Base-by-base conservation (phyloP, 2,113 vertebrate species). In the Pseudopodoces humilis region DNA sequence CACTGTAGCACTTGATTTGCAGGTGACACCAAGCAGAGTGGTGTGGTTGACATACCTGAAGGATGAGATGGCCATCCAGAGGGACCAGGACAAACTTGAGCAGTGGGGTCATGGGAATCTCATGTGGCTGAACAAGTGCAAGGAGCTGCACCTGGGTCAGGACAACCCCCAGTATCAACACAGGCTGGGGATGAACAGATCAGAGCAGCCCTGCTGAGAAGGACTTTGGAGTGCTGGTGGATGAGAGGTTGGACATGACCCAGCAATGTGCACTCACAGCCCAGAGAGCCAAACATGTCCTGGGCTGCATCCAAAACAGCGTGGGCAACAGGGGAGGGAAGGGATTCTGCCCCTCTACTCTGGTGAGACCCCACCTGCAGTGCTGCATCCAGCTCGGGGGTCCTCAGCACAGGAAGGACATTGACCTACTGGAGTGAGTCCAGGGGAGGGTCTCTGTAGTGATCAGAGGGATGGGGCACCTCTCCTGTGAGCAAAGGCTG, bases 161-260 rank as follows among this genome's bases (percentile, higher is more conserved):
- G 41, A 28, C 23, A 68, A 5, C 8, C 8, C 11, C 20, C 0
- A 0, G 2, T 49, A 49, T 21, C 52, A 22, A 7, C 28, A 15
- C 9, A 14, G 23, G n/a, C 5, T 17, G 43, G 37, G 15, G 19
- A 35, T 60, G 37, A 83, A 13, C 15, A n/a, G 46, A 13, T 30
- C 15, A 60, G 37, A 60, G 30, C 55, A 70, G 65, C 35, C 11
- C 35, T 11, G 35, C 35, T 15, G 19, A 7, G 22, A 15, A n/a
- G 65, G 79, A 43, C 28, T 11, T 58, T 3, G 13, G 33, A 23
- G 25, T 68, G 44, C n/a, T 47, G 24, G 6, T 70, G 65, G 44
- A 13, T 50, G 44, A 50, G 30, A 60, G 35, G 12, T 0, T 50
- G 65, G 15, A 35, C 30, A 28, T 50, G 79, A 28, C 4, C 17